Conservation (phyloP, 53 echinoderm and acorn worm species). For the Crossaster papposus region DNA sequence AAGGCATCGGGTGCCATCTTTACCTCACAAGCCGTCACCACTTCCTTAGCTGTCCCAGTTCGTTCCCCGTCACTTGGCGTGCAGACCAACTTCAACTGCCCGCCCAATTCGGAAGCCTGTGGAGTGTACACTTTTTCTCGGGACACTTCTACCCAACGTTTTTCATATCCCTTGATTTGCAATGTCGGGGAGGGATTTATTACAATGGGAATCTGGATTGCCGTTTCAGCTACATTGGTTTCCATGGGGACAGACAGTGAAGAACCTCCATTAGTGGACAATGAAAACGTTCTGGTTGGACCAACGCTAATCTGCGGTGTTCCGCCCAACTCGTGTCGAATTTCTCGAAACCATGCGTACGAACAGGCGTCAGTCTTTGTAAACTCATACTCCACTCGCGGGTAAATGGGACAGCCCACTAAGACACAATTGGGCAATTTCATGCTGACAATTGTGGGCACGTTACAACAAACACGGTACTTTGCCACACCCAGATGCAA, state of each 20-base stretch:
- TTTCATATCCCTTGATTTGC: slow-evolving; percentile 44
- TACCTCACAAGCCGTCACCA: slow-evolving; percentile 58
- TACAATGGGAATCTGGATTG: slow-evolving; percentile 42
- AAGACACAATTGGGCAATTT: slow-evolving; percentile 73
- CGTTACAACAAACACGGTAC: slow-evolving; percentile 75
- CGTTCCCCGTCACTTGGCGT: slow-evolving; percentile 67
- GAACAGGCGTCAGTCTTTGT: slow-evolving; percentile 33
- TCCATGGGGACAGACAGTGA: slow-evolving; percentile 49
- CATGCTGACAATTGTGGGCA: slow-evolving; percentile 72
- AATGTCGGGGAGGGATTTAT: slow-evolving; percentile 16
- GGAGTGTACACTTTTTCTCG: slow-evolving; percentile 64
- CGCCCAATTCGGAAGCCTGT: slow-evolving; percentile 55
- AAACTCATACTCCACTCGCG: slow-evolving; percentile 79
- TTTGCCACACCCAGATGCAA: slow-evolving; percentile 66
- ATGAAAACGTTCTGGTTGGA: slow-evolving; percentile 15
- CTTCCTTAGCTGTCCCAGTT: slow-evolving; percentile 66
- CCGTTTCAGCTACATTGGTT: slow-evolving; percentile 23
- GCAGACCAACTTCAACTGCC: slow-evolving; percentile 72
- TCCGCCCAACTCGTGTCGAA: slow-evolving; percentile 16
- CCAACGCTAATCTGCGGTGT: slow-evolving; percentile 20
- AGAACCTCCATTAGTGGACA: slow-evolving; percentile 1
- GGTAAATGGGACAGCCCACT: slow-evolving; percentile 90
- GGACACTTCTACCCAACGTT: slow-evolving; percentile 65
- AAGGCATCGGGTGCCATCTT: slow-evolving; percentile 66
- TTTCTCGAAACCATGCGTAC: slow-evolving; percentile 77